Percentiles rank a stretch among this genome's conserved stretches.
Conservation (phyloP, 2,113 vertebrate species). For the Leuciscus idus region DNA sequence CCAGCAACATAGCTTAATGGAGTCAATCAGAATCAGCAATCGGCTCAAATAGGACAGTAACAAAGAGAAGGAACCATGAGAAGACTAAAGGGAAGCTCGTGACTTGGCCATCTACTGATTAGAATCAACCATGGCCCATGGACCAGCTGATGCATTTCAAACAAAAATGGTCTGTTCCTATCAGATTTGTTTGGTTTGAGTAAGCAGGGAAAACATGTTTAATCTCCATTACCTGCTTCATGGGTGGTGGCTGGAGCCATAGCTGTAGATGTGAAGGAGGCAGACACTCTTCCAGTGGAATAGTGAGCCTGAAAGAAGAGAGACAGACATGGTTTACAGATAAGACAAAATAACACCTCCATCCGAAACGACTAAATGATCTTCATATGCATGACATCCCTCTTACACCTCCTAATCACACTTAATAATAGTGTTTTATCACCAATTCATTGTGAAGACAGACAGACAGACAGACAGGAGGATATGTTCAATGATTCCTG, state of each 20-base stretch:
- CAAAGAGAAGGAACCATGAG: background rate
- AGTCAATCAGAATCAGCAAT: background rate
- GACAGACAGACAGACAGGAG: background rate
- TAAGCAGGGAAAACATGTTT: background rate
- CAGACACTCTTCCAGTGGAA: slow-evolving; percentile 92
- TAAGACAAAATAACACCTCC: background rate
- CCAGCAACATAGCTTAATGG: background rate
- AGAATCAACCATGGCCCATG: background rate
- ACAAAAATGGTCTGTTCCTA: background rate
- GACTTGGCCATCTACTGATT: background rate
- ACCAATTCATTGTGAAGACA: background rate
- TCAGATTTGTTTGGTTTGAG: background rate
- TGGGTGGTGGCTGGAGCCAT: slow-evolving; percentile 92
- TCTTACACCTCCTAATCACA: background rate
- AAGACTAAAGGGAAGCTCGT: background rate
- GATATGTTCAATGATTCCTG: background rate
- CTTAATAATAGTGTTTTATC: slow-evolving; percentile 1
- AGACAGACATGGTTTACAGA: background rate
- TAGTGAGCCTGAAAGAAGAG: slow-evolving; percentile 87
- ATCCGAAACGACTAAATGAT: background rate
- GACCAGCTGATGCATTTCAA: background rate
- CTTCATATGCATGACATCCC: background rate
- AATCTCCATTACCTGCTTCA: slow-evolving; percentile 83
- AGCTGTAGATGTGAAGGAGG: slow-evolving; percentile 96
- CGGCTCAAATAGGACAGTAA: background rate